A percentile compares a stretch with the other conserved stretches of the same genome.
Evolutionary conservation across 2,113 vertebrate genomes (phyloP).

Genomic region (Rafetus swinhoei): DNA sequence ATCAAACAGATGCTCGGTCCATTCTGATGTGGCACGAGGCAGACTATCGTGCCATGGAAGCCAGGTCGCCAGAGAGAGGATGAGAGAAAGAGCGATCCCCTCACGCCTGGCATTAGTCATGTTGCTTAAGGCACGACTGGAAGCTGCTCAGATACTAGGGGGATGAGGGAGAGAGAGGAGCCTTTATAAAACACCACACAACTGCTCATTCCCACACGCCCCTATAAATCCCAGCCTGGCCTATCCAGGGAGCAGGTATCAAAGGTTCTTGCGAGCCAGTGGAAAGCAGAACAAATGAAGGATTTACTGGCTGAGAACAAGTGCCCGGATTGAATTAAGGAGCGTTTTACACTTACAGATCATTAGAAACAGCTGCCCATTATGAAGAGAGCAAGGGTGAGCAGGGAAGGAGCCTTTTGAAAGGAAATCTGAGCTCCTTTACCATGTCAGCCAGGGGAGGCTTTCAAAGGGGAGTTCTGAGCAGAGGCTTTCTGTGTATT

Average conservation of each 20-base stretch:
- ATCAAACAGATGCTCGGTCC: neutral
- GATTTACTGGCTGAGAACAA: constrained; percentile 70
- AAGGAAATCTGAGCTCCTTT: constrained; percentile 59
- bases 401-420: constrained; percentile 54
- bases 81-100: neutral
- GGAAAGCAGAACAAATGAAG: constrained; percentile 66
- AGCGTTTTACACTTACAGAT: constrained; percentile 72
- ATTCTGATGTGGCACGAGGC: rapidly evolving
- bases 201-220: neutral
- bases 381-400: constrained; percentile 35
- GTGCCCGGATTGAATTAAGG: constrained; percentile 72
- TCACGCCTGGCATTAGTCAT: neutral
- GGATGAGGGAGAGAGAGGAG: neutral
- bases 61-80: neutral
- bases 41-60: rapidly evolving
- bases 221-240: neutral
- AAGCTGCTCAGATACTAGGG: neutral
- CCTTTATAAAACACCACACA: neutral
- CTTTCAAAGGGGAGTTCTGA: constrained; percentile 72
- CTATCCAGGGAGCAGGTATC: neutral
- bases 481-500: constrained; percentile 50
- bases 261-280: constrained; percentile 4
- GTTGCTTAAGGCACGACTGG: neutral
- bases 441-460: constrained; percentile 56
- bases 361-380: constrained; percentile 73